Base-by-base conservation (phyloP, 2,797 vertebrate species). In the Melanotaenia boesemani region DNA sequence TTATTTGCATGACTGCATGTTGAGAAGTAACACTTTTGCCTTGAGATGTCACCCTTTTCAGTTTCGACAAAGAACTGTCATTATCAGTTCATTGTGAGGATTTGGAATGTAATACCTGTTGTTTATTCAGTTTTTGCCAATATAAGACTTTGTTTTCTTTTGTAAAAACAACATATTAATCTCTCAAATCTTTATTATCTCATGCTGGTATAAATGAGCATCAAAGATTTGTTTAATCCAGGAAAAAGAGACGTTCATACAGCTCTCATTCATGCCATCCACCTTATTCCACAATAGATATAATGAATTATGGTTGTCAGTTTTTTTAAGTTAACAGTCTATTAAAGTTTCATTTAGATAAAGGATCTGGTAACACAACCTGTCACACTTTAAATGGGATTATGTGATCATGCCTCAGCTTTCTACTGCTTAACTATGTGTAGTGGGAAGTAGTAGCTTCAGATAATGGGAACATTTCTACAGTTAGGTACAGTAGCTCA, bases 1-100 rank as follows among this genome's bases (percentile, higher is more conserved):
- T 63, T 71, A n/a, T 82, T 77, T 90, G 91, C 92, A 93, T 90
- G 90, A 76, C 62, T 86, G 92, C 93, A 92, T 91, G 92, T 78
- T 87, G 66, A 41, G 26, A 86, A 80, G 84, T 89, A 83, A 84
- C 87, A 89, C 88, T 90, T 93, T 91, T 91, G 84, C 86, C 91
- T 91, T 91, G 92, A 92, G 77, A 92, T 92, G 90, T 91, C 91
- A 87, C 88, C 67, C 36, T 70, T 86, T 81, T 76, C 18, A 72
- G 58, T 81, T 72, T 37, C 68, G 63, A 73, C 11, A 5, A 65
- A 74, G 70, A 84, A 57, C 81, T 80, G 74, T 86, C 63, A 58
- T 79, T 55, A 72, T 72, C 48, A 58, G 46, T 82, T 72, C 81
- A 58, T 63, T 82, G 44, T 83, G 59, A 41, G 39, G 63, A 66